Evolutionary conservation across 2,797 vertebrate genomes (phyloP).

Genomic region (Eleutherodactylus coqui): DNA sequence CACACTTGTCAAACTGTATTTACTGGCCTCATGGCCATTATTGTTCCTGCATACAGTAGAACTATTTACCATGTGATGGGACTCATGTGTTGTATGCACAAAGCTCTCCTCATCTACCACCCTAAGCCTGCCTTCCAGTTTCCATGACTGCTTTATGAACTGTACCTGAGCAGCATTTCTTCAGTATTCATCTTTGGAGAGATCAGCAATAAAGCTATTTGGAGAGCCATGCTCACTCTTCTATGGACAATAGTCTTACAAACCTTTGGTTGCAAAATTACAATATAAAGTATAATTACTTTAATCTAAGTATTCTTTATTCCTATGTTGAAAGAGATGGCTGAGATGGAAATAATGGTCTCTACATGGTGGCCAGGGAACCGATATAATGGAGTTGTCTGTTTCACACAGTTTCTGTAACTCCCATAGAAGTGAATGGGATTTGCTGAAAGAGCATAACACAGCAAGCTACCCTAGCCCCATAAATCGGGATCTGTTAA

Average conservation of each 20-base stretch:
- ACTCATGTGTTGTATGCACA: background rate
- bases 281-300: background rate
- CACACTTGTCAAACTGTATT: background rate
- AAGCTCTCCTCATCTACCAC: background rate
- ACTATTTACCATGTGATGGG: background rate
- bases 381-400: too few species aligned
- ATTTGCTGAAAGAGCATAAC: too few species aligned
- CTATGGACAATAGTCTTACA: background rate
- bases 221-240: background rate
- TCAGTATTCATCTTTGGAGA: background rate
- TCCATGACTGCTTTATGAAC: background rate
- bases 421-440: too few species aligned
- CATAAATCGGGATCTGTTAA: too few species aligned
- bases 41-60: too few species aligned
- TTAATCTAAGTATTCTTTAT: background rate
- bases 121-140: background rate
- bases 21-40: background rate
- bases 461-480: too few species aligned
- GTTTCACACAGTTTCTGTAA: too few species aligned
- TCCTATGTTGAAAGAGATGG: too few species aligned
- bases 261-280: background rate
- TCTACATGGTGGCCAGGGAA: too few species aligned
- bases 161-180: background rate
- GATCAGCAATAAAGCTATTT: background rate
- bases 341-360: too few species aligned